A percentile compares a stretch with the other conserved stretches of the same genome.
phyloP scores from a whole-genome alignment of 2,888 invertebrate species.

The Drosophila hawaiiensis region DNA sequence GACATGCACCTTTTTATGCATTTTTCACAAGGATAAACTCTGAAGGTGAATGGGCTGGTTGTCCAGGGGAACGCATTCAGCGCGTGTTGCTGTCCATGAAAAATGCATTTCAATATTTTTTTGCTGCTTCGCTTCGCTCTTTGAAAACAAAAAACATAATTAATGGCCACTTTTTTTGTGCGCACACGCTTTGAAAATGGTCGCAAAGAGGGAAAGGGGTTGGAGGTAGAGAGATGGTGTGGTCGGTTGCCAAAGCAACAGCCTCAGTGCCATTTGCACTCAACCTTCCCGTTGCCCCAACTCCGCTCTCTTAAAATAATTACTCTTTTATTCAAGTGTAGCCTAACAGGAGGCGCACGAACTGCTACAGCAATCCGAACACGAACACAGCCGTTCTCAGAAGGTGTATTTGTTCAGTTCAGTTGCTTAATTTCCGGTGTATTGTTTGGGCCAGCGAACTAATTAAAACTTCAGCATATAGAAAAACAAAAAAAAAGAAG shows the following conservation, averaged over 20 bases:
- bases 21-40: conserved; percentile 58
- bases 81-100: conserved; percentile 53
- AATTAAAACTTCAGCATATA: conserved; percentile 74
- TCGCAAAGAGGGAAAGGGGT: not conserved
- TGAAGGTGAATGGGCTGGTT: not conserved
- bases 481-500: not conserved
- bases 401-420: conserved; percentile 44
- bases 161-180: conserved; percentile 50
- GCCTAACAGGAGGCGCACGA: conserved; percentile 32
- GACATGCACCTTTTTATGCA: conserved; percentile 70
- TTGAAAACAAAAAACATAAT: conserved; percentile 63
- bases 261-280: not conserved
- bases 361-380: conserved; percentile 1
- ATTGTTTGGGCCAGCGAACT: conserved; percentile 72
- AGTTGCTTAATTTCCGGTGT: conserved; percentile 76
- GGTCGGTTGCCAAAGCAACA: conserved; percentile 36
- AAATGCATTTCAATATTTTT: conserved; percentile 74
- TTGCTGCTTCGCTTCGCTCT: conserved; percentile 33
- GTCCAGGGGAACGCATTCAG: conserved; percentile 23
- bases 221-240: conserved; percentile 9
- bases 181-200: conserved; percentile 17
- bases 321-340: conserved; percentile 60
- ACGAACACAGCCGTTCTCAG: conserved; percentile 1
- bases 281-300: not conserved
- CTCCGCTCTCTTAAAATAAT: conserved; percentile 43